phyloP scores from a whole-genome alignment of 2,113 vertebrate genomes.

The human (Homo sapiens) region GRCh38 chr15:71991001-71991500 shows the following conservation, averaged over 20 bases:
- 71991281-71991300: constrained; percentile 4
- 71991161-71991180: constrained; percentile 99
- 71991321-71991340: background rate
- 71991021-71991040: background rate
- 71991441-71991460: constrained; percentile 32
- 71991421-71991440: background rate
- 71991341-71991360: background rate
- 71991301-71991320: constrained; percentile 36
- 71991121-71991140: constrained; percentile 99
- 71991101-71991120: constrained; percentile 99
- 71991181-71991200: constrained; percentile 99
- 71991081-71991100: constrained; percentile 60
- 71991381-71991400: background rate
- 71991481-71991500: background rate
- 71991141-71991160: constrained; percentile 98
- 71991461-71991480: background rate
- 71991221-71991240: constrained; percentile 98
- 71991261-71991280: constrained; percentile 36
- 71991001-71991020: background rate
- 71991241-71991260: constrained; percentile 53
- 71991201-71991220: constrained; percentile 98
- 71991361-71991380: background rate
- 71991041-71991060: background rate
- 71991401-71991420: constrained; percentile 6
- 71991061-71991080: background rate